Evolutionary conservation across 2,113 vertebrate species (phyloP), one percentile per base, ranked within the genome.

Genomic region (Perognathus longimembris): DNA sequence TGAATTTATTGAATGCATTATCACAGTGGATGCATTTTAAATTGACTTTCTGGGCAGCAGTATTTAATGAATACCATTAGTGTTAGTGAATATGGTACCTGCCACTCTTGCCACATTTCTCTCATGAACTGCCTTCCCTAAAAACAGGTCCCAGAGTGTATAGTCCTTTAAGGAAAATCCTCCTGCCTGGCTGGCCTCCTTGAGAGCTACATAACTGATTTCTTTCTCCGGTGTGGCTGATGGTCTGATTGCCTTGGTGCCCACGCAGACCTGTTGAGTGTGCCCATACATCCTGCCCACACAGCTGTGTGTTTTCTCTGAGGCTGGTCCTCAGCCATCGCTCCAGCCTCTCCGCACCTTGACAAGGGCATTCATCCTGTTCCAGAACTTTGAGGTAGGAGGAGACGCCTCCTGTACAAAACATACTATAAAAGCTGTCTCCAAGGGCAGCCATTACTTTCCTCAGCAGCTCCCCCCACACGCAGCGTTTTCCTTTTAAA

Each of bases 401-500:
- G 45, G 54, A 71, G 64, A 82, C 0, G 14, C 2, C 54, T 38
- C 69, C 21, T 71, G n/a, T n/a, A 89, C 34, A 88, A 88, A 89
- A 88, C 61, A 7, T 34, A 59, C 42, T 66, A 2, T 71, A 64
- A 95, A 83, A 75, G 45, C 42, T 90, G 8, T 83, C 38, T 61
- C 74, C 38, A 57, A 67, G 21, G 30, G 6, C 71, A 66, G 17
- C n/a, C 88, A 74, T 32, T 26, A 61, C 30, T 82, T 77, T 91
- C 76, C 63, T 85, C 66, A 59, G 15, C 36, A 7, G 26, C 21
- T 4, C 4, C 40, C 45, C 20, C 40, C n/a, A n/a, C n/a, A n/a
- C n/a, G n/a, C n/a, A n/a, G n/a, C 81, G 24, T 83, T 89, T 74
- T 57, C 69, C 66, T 89, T 61, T 70, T 82, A 66, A 78, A 82